A percentile compares a stretch with the other conserved stretches of the same genome.
Conservation (phyloP, 2,797 vertebrate species). For the Anomalospiza imberbis region DNA sequence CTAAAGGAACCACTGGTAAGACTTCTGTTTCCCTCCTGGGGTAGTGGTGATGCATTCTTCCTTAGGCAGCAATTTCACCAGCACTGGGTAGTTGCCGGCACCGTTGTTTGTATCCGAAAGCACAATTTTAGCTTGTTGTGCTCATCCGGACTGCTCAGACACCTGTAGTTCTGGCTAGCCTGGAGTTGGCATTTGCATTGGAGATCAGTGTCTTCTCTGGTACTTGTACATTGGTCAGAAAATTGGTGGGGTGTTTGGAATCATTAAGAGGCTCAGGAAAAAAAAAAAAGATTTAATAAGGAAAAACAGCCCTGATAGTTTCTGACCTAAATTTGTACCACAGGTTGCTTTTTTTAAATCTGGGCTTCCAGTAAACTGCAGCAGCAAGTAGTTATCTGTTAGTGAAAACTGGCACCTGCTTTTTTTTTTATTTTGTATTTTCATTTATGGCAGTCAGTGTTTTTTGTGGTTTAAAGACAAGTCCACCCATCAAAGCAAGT, state of each 20-base stretch:
- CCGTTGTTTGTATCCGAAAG: conserved; percentile 53
- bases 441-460: not conserved
- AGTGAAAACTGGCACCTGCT: conserved; percentile 14
- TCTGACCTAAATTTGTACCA: conserved; percentile 60
- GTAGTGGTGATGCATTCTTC: conserved; percentile 13
- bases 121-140: conserved; percentile 32
- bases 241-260: conserved; percentile 33
- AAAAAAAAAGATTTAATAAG: conserved; percentile 18
- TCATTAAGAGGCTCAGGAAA: conserved; percentile 70
- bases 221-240: conserved; percentile 37
- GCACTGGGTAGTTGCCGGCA: conserved; percentile 32
- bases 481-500: conserved; percentile 19
- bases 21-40: conserved; percentile 31
- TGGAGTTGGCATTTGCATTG: conserved; percentile 17
- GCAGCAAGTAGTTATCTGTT: conserved; percentile 25
- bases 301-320: conserved; percentile 52
- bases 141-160: not conserved
- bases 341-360: not conserved
- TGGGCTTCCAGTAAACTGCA: conserved; percentile 46
- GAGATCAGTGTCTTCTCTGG: conserved; percentile 23
- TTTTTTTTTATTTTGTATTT: not conserved
- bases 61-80: conserved; percentile 56
- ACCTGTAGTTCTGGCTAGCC: conserved; percentile 13
- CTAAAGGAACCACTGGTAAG: conserved; percentile 61
- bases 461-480: conserved; percentile 37